Conservation (phyloP, 2,113 vertebrate genomes). For the Sterrhoptilus dennistouni region DNA sequence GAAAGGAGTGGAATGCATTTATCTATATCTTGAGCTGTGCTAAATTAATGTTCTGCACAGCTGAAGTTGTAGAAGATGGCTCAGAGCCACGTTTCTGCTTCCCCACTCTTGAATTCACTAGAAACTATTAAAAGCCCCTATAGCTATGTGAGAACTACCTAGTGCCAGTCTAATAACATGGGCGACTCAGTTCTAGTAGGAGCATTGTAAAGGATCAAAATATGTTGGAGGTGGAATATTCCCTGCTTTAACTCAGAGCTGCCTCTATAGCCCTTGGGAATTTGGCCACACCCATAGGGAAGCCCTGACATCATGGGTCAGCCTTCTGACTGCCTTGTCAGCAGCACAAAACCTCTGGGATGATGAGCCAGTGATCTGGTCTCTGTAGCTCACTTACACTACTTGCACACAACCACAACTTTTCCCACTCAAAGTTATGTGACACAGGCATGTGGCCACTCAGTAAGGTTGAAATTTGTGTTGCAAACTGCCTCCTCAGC, state of each 20-base stretch:
- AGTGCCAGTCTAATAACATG: background rate
- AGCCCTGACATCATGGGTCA: background rate
- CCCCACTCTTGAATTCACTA: background rate
- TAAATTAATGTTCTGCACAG: background rate
- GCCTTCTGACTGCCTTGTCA: background rate
- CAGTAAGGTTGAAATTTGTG: background rate
- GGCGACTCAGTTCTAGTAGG: background rate
- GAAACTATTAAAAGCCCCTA: background rate
- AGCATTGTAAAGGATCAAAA: background rate
- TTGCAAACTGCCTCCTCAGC: background rate
- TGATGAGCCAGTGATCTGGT: background rate
- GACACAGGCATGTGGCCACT: background rate
- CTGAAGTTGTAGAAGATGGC: background rate
- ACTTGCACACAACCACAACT: background rate
- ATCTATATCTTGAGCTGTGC: background rate
- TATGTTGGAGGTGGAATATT: background rate
- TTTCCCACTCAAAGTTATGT: accelerated
- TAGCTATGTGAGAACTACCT: background rate
- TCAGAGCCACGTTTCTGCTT: background rate
- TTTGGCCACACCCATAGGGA: background rate
- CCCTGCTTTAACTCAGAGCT: background rate
- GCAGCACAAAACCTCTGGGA: background rate
- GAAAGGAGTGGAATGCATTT: background rate
- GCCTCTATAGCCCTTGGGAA: background rate
- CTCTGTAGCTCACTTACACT: background rate